A percentile compares a stretch with the other conserved stretches of the same genome.
These are phyloP conservation scores for Probosciger aterrimus DNA, from an alignment of 2,113 vertebrate genomes.

Conservation along the genomic window DNA sequence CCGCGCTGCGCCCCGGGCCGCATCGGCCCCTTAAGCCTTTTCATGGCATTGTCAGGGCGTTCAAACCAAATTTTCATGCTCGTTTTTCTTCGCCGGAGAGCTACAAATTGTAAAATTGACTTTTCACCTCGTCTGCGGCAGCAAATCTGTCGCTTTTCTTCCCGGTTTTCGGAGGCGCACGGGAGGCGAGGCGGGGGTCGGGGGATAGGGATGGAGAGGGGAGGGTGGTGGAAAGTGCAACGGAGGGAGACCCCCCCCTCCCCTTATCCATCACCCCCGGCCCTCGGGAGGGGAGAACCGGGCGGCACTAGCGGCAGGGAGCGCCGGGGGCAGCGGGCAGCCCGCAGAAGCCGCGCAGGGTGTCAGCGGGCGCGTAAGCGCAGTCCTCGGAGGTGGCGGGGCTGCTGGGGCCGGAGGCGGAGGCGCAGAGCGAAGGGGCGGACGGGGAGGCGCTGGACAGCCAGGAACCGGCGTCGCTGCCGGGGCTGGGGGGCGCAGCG, in stretches of 20 bases:
- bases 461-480: constrained; percentile 87
- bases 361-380: constrained; percentile 73
- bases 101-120: constrained; percentile 99
- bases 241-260: not conserved
- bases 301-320: constrained; percentile 3
- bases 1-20: constrained; percentile 39
- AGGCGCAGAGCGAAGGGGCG: constrained; percentile 78
- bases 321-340: constrained; percentile 63
- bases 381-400: constrained; percentile 81
- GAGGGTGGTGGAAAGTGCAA: constrained; percentile 81
- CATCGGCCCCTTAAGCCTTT: constrained; percentile 76
- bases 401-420: constrained; percentile 82
- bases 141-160: constrained; percentile 80
- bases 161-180: constrained; percentile 72
- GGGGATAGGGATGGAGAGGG: constrained; percentile 11
- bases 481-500: constrained; percentile 74
- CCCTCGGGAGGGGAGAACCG: not conserved
- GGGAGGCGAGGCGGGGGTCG: constrained; percentile 73
- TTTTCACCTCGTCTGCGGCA: constrained; percentile 91
- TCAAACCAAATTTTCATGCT: constrained; percentile 96
- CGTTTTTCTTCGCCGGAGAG: constrained; percentile 89
- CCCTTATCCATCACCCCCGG: not conserved
- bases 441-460: constrained; percentile 75
- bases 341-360: constrained; percentile 74
- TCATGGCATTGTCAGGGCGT: constrained; percentile 89